Evolutionary conservation across 2,888 invertebrate species (phyloP).

Genomic region (Heteromurus nitidus): DNA sequence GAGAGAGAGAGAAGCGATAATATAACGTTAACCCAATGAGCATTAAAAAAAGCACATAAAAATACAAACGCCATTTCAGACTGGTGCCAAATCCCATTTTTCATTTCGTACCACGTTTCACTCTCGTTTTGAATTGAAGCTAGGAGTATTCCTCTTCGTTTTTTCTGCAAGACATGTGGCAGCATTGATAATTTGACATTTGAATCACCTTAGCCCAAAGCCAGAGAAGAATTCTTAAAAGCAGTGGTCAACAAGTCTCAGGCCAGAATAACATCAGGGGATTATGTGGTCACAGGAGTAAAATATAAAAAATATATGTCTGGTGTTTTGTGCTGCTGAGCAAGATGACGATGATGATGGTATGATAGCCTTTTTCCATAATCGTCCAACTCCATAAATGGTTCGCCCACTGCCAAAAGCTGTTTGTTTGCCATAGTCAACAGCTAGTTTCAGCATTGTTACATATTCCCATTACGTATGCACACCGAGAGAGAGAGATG

Average conservation of each 20-base stretch:
- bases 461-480: conserved; percentile 29
- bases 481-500: conserved; percentile 12
- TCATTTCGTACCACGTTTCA: not conserved
- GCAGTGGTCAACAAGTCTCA: not conserved
- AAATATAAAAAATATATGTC: not conserved
- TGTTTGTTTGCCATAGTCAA: conserved; percentile 54
- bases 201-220: not conserved
- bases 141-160: not conserved
- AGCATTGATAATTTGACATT: conserved; percentile 2
- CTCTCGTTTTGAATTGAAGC: not conserved
- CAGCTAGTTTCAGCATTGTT: conserved; percentile 49
- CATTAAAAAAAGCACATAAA: no score
- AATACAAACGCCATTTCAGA: not conserved
- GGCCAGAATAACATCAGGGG: conserved; percentile 17
- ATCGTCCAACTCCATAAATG: conserved; percentile 72
- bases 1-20: no score
- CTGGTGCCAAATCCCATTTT: not conserved
- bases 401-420: conserved; percentile 71
- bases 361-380: conserved; percentile 69
- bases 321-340: not conserved
- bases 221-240: not conserved
- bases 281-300: not conserved
- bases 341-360: conserved; percentile 31
- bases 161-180: not conserved
- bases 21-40: no score